phyloP scores from a whole-genome alignment of 2,113 vertebrate genomes.

The Meleagris gallopavo region DNA sequence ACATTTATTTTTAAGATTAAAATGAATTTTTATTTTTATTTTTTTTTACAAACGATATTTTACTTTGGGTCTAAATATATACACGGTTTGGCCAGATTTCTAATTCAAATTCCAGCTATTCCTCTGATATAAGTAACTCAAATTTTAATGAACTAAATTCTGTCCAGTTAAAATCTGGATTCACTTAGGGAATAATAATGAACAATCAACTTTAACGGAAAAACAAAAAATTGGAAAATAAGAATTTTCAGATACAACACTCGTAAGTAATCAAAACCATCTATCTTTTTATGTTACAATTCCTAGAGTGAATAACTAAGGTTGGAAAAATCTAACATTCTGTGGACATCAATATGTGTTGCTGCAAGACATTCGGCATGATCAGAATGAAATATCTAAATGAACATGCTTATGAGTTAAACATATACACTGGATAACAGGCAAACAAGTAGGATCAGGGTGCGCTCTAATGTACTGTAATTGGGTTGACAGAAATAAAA shows the following conservation, averaged over 20 bases:
- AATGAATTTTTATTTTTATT: too few relatives aligned
- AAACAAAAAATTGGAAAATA: not conserved
- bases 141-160: constrained; percentile 35
- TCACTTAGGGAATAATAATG: not conserved
- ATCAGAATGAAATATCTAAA: constrained; percentile 84
- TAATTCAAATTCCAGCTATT: constrained; percentile 14
- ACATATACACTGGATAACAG: constrained; percentile 76
- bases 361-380: constrained; percentile 81
- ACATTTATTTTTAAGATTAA: not conserved
- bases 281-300: constrained; percentile 37
- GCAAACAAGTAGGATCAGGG: constrained; percentile 73
- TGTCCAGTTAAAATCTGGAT: constrained; percentile 21
- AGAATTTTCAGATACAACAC: not conserved
- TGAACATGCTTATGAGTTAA: constrained; percentile 78
- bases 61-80: not conserved
- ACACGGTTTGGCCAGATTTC: not conserved
- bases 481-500: constrained; percentile 88
- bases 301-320: constrained; percentile 30
- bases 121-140: constrained; percentile 23
- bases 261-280: constrained; percentile 13
- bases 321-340: constrained; percentile 68
- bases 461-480: constrained; percentile 76
- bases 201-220: constrained; percentile 16
- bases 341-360: constrained; percentile 75
- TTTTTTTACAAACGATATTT: not conserved